Evolutionary conservation across 2,888 invertebrate species (phyloP), one percentile per base, ranked within the genome.

Genomic region (Drosophila subsilvestris): DNA sequence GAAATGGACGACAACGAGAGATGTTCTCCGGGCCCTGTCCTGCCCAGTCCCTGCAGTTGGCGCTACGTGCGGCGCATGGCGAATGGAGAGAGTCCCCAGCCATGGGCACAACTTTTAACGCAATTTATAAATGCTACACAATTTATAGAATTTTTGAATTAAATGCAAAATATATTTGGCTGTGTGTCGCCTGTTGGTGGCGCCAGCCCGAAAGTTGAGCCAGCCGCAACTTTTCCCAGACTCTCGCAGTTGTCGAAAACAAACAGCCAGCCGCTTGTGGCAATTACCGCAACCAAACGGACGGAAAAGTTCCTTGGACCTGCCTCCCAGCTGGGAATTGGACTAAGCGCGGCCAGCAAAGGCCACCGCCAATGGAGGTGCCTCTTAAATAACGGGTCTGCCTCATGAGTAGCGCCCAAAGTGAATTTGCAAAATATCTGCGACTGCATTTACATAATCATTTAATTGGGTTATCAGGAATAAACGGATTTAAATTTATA

Each of bases 141-240:
- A 83, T 83, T 83, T 86, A 86, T 86, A 83, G 86, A 83, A 86
- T 73, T 80, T 79, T 83, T 80, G 84, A 83, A 86, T 83, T 86
- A 83, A 80, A 74, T 79, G 75, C 63, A 63, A 78, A 81, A 77
- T 82, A 66, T 66, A 56, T 53, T 61, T 53, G 29, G 44, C 42
- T 29, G 49, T 51, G 59, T 49, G 63, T 58, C 57, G 42, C 18
- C 29, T n/a, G 43, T 50, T 44, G 51, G 22, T 42, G 27, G 50
- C 17, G 76, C 72, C 70, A 56, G 76, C 79, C 72, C 45, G 77
- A 80, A 83, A 83, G 80, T 80, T 83, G 78, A 62, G 47, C 45
- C 60, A 49, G 56, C 53, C 72, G 43, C 63, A 70, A 63, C 54
- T 57, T 63, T 66, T 63, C 37, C 45, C 65, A 27, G 50, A 66